A percentile compares a stretch with the other conserved stretches of the same genome.
Conservation (phyloP, 2,797 vertebrate species). For the Prunella strophiata region DNA sequence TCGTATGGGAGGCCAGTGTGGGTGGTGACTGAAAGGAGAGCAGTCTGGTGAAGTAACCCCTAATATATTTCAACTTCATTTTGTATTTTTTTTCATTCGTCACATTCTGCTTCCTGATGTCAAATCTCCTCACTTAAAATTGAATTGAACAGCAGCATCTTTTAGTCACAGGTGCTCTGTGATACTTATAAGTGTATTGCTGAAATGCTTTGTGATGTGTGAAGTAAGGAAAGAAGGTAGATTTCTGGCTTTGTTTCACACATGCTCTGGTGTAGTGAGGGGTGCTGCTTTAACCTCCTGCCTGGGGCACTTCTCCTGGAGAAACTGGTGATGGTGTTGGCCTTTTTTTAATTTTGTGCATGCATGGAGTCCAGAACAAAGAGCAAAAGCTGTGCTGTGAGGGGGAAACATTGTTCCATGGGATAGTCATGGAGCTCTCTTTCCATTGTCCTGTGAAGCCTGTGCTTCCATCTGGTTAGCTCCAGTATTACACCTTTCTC, state of each 20-base stretch:
- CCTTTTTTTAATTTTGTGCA: neutral
- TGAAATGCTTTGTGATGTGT: neutral
- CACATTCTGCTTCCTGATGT: neutral
- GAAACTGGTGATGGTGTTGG: neutral
- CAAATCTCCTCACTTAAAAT: neutral
- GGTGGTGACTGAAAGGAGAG: neutral
- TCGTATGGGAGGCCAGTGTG: neutral
- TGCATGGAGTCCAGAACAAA: neutral
- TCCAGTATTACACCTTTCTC: neutral
- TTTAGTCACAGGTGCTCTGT: neutral
- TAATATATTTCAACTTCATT: neutral
- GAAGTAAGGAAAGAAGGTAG: neutral
- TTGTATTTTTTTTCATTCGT: neutral
- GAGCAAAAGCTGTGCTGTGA: neutral
- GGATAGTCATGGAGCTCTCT: neutral
- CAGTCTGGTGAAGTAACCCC: neutral
- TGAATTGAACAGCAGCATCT: neutral
- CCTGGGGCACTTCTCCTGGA: neutral
- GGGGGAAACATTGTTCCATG: rapidly evolving
- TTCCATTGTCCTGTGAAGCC: neutral
- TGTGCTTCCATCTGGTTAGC: neutral
- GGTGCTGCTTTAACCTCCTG: neutral
- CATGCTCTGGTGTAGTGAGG: rapidly evolving
- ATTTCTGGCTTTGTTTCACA: neutral
- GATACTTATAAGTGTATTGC: neutral